phyloP scores from a whole-genome alignment of 2,888 invertebrate species.

The Aphidius colemani region DNA sequence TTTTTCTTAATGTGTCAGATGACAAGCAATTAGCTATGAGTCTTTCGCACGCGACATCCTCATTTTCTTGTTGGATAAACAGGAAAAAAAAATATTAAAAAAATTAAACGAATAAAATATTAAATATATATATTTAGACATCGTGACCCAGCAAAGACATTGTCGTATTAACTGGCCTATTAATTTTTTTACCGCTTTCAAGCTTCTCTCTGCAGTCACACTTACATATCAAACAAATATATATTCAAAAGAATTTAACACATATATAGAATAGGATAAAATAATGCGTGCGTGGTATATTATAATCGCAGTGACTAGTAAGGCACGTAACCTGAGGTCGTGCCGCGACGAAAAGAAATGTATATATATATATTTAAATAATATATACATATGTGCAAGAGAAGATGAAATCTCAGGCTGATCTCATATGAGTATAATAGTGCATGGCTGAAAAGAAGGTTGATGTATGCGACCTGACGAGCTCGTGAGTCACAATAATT shows the following conservation, averaged over 20 bases:
- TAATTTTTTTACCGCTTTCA: constrained; percentile 33
- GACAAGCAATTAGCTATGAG: constrained; percentile 3
- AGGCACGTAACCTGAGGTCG: constrained; percentile 37
- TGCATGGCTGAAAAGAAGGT: constrained; percentile 19
- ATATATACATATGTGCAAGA: constrained; percentile 16
- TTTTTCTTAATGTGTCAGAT: not conserved
- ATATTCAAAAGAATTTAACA: too few relatives aligned
- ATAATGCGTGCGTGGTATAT: constrained; percentile 28
- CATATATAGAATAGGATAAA: too few relatives aligned
- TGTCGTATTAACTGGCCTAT: constrained; percentile 37
- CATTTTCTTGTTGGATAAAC: constrained; percentile 10
- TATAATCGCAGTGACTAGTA: constrained; percentile 26
- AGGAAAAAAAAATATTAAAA: constrained; percentile 24
- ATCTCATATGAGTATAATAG: constrained; percentile 5
- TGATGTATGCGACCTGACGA: constrained; percentile 50
- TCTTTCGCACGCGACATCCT: constrained; percentile 16
- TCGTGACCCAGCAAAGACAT: constrained; percentile 37
- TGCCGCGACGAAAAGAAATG: constrained; percentile 17
- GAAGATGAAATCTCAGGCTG: constrained; percentile 9
- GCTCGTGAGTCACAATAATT: constrained; percentile 37
- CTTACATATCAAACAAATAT: not conserved
- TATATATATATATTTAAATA: not conserved
- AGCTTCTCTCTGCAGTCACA: not conserved
- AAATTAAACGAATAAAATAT: constrained; percentile 18
- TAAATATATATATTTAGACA: constrained; percentile 19